Evolutionary conservation across 2,797 vertebrate species (phyloP).

Genomic region (Danio aesculapii): DNA sequence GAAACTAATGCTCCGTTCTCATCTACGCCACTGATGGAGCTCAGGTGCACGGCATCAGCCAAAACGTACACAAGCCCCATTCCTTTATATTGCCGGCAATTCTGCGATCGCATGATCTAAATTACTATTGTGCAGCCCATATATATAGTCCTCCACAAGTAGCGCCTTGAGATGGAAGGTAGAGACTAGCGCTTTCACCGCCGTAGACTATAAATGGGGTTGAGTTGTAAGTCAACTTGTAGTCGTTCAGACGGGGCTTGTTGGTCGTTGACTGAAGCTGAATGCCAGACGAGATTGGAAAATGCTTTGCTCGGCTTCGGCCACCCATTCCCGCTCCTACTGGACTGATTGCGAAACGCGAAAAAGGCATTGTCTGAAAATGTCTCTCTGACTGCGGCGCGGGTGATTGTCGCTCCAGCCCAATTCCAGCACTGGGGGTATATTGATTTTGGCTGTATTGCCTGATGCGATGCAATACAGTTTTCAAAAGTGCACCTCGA

Average conservation of each 20-base stretch:
- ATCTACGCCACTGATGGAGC: conserved; percentile 52
- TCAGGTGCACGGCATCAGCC: conserved; percentile 50
- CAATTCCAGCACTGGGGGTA: conserved; percentile 60
- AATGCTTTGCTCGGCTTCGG: conserved; percentile 27
- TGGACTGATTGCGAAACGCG: conserved; percentile 58
- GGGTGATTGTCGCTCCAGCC: conserved; percentile 47
- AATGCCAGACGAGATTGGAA: conserved; percentile 48
- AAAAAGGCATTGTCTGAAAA: conserved; percentile 61
- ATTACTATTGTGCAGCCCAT: conserved; percentile 45
- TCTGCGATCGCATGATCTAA: conserved; percentile 48
- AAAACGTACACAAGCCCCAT: conserved; percentile 23
- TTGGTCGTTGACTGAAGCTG: conserved; percentile 39
- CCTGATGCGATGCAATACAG: conserved; percentile 66
- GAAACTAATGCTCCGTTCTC: conserved; percentile 59
- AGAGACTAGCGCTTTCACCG: conserved; percentile 15
- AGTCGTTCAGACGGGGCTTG: conserved; percentile 50
- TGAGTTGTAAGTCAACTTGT: conserved; percentile 56
- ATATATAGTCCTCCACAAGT: conserved; percentile 36
- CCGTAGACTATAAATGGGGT: conserved; percentile 51
- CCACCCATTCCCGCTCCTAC: conserved; percentile 42
- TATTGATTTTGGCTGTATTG: conserved; percentile 69
- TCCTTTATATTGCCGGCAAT: conserved; percentile 53
- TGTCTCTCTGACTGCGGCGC: conserved; percentile 48
- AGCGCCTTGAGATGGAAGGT: conserved; percentile 37
- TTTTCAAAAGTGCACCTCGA: conserved; percentile 66